phyloP scores from a whole-genome alignment of 2,797 vertebrate genomes.

The Pipistrellus pipistrellus region DNA sequence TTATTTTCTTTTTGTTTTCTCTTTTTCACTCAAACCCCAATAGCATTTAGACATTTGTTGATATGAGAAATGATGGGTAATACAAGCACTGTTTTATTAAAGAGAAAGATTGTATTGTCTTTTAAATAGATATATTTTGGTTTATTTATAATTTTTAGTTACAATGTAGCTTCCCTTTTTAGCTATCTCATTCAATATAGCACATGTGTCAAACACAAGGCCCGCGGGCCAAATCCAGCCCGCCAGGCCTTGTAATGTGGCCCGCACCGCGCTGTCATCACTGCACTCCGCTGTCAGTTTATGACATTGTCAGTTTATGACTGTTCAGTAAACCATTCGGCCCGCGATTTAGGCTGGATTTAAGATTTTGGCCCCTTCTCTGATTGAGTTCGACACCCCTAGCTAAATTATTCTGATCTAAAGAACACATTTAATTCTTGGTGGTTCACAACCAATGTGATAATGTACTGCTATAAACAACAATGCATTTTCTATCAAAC shows the following conservation, averaged over 20 bases:
- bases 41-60: background rate
- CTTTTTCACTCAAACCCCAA: background rate
- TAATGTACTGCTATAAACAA: background rate
- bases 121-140: no score
- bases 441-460: background rate
- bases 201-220: no score
- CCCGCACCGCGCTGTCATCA: no score
- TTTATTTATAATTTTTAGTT: background rate
- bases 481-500: background rate
- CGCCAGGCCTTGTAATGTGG: no score
- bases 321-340: no score
- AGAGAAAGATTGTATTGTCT: no score
- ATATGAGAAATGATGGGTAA: background rate
- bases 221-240: no score
- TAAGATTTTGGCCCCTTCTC: no score
- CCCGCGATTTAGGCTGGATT: no score
- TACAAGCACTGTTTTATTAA: background rate
- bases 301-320: no score
- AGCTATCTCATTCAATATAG: background rate
- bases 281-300: no score
- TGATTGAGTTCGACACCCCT: no score
- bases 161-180: background rate
- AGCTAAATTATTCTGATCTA: background rate
- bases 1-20: background rate
- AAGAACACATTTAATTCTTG: background rate